Evolutionary conservation across 2,888 invertebrate genomes (phyloP).

Genomic region (Mylabris sibirica): DNA sequence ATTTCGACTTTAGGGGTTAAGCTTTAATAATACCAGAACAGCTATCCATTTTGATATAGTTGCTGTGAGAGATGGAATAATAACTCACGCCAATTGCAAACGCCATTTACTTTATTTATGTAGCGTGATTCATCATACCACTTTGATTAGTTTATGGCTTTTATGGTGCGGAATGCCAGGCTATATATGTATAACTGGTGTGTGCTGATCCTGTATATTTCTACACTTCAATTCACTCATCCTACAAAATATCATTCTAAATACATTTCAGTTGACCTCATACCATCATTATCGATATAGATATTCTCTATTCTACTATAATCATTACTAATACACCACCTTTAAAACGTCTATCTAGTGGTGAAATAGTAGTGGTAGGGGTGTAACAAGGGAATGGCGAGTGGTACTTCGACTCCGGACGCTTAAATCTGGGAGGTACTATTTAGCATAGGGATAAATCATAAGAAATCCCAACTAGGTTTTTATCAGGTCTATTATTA

Average conservation of each 20-base stretch:
- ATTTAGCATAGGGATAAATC: no score
- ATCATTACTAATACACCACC: not conserved
- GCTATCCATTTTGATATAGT: conserved; percentile 61
- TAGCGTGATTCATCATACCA: conserved; percentile 63
- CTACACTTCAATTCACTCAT: conserved; percentile 53
- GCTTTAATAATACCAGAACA: conserved; percentile 49
- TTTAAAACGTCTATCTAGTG: not conserved
- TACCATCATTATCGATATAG: conserved; percentile 16
- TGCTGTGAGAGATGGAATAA: conserved; percentile 62
- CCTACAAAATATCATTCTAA: conserved; percentile 23
- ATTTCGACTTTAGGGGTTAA: conserved; percentile 3
- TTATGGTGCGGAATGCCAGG: conserved; percentile 61
- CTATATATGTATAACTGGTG: conserved; percentile 16
- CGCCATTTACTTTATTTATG: conserved; percentile 64
- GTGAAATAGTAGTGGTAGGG: no score
- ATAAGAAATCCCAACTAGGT: no score
- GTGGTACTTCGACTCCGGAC: no score
- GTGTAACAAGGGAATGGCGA: no score
- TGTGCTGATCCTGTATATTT: conserved; percentile 56
- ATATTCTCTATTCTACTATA: not conserved
- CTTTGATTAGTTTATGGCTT: conserved; percentile 64
- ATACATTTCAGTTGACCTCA: conserved; percentile 3
- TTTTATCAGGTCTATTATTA: no score
- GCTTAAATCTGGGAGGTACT: no score
- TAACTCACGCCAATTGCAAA: conserved; percentile 64